phyloP scores from a whole-genome alignment of 2,888 invertebrate genomes.

The Argyresthia goedartella region DNA sequence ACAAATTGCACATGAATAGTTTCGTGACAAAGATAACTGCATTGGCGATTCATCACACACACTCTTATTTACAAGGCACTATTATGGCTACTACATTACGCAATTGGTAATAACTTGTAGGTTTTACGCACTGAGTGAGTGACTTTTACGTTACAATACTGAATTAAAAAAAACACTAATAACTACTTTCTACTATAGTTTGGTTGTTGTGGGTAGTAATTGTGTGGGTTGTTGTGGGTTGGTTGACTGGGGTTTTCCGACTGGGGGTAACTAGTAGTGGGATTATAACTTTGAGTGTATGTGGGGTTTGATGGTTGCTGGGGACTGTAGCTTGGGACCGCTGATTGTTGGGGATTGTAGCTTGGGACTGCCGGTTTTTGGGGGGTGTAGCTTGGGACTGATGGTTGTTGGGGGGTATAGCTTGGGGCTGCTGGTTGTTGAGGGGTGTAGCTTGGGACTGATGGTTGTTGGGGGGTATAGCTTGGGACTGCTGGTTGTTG shows the following conservation, averaged over 20 bases:
- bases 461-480: background rate
- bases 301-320: background rate
- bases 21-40: constrained; percentile 54
- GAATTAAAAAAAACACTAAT: background rate
- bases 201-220: constrained; percentile 15
- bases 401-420: constrained; percentile 13
- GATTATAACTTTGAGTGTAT: background rate
- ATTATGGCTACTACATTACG: background rate
- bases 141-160: constrained; percentile 1
- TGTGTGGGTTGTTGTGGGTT: constrained; percentile 8
- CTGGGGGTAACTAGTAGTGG: background rate
- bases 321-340: background rate
- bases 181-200: constrained; percentile 5
- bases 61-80: background rate
- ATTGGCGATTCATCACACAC: background rate
- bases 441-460: constrained; percentile 11
- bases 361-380: too few species aligned
- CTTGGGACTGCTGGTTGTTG: background rate
- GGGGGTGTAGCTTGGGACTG: background rate
- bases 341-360: background rate
- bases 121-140: too few species aligned
- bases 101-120: too few species aligned
- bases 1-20: constrained; percentile 28
- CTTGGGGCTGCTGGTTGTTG: constrained; percentile 11
- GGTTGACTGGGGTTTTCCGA: constrained; percentile 10